A percentile compares a stretch with the other conserved stretches of the same genome.
phyloP scores from a whole-genome alignment of 1,140 invertebrate species.

The Geopemphigus sp. region DNA sequence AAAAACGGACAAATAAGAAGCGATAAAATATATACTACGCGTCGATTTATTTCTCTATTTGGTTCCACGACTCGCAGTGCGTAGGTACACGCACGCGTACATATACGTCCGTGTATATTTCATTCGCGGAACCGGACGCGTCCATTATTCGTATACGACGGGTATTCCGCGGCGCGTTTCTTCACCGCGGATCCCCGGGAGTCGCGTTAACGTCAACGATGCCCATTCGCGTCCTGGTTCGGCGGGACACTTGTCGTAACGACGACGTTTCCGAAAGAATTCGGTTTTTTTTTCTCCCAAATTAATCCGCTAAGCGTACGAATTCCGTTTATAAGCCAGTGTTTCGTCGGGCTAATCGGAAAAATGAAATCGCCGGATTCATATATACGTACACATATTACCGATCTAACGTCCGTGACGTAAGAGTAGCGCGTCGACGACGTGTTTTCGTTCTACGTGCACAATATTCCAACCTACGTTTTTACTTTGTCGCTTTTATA shows the following conservation, averaged over 20 bases:
- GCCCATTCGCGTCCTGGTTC: background rate
- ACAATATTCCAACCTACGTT: background rate
- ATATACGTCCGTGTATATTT: background rate
- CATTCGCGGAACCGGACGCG: slow-evolving; percentile 10
- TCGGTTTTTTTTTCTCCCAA: background rate
- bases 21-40: too few relatives aligned
- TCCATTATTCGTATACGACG: too few relatives aligned
- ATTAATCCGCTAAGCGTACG: background rate
- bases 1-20: too few relatives aligned
- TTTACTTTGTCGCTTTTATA: too few relatives aligned
- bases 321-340: background rate
- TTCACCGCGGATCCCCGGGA: too few relatives aligned
- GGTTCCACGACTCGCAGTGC: background rate
- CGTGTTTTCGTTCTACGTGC: background rate
- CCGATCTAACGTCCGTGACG: background rate
- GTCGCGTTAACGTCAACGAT: too few relatives aligned
- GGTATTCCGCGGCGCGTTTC: background rate
- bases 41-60: slow-evolving; percentile 25
- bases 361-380: background rate
- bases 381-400: background rate
- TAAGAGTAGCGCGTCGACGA: background rate
- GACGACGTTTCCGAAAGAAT: background rate
- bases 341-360: background rate
- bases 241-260: too few relatives aligned
- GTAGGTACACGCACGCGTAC: too few relatives aligned